Conservation (phyloP, 2,888 invertebrate genomes). For the Athrips mouffetella region DNA sequence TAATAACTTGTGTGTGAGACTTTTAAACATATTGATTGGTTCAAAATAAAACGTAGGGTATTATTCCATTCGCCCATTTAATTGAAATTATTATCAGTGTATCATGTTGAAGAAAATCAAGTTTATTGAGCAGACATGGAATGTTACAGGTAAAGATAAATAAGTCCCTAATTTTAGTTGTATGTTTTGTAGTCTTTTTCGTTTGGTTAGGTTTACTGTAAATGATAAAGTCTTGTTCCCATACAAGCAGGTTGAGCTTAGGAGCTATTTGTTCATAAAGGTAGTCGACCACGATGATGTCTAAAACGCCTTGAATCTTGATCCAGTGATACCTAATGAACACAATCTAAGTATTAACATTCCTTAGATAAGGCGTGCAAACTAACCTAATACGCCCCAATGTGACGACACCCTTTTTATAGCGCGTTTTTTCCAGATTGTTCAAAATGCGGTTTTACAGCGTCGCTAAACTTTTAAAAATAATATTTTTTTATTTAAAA, state of each 20-base stretch:
- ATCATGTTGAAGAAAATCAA: slow-evolving; percentile 11
- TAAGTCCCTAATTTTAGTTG: too few relatives aligned
- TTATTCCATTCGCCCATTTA: too few relatives aligned
- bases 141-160: slow-evolving; percentile 14
- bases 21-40: too few relatives aligned
- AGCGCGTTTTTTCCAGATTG: neutral
- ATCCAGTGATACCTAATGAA: neutral
- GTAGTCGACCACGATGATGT: neutral
- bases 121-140: slow-evolving; percentile 11
- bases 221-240: too few relatives aligned
- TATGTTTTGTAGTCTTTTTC: too few relatives aligned
- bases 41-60: too few relatives aligned
- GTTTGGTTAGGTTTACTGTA: too few relatives aligned
- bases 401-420: neutral
- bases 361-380: slow-evolving; percentile 38
- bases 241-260: too few relatives aligned
- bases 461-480: too few relatives aligned
- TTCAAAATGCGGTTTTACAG: too few relatives aligned
- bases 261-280: neutral
- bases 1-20: too few relatives aligned
- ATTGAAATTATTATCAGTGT: neutral
- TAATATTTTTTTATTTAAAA: too few relatives aligned
- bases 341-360: slow-evolving; percentile 32
- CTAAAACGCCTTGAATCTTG: neutral
- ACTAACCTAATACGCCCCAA: slow-evolving; percentile 20